These are phyloP conservation scores for Acleris sparsana DNA, from an alignment of 2,888 invertebrate species.

Conservation along the genomic window DNA sequence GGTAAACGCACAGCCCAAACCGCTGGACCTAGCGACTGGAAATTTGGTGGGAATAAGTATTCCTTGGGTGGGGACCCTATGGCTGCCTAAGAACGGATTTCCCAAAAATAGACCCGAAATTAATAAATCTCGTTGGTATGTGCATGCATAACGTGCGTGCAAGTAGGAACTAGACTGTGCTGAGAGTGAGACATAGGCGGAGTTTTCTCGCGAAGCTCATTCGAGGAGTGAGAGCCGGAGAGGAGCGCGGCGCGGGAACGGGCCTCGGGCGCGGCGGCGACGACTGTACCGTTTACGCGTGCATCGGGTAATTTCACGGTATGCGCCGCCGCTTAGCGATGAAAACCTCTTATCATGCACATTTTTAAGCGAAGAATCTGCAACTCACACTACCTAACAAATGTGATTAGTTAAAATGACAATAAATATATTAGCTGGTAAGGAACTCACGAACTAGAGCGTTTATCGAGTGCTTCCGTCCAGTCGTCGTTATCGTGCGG, in stretches of 20 bases:
- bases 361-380: constrained; percentile 57
- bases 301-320: constrained; percentile 70
- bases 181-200: too few species aligned
- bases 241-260: background rate
- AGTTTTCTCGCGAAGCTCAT: too few species aligned
- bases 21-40: too few species aligned
- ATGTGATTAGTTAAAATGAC: constrained; percentile 70
- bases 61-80: too few species aligned
- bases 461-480: constrained; percentile 70
- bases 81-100: too few species aligned
- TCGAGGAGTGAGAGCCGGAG: too few species aligned
- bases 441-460: constrained; percentile 56
- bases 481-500: constrained; percentile 54
- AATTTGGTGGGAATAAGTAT: too few species aligned
- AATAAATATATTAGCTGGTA: constrained; percentile 61
- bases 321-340: constrained; percentile 54
- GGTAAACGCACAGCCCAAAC: too few species aligned
- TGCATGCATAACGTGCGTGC: too few species aligned
- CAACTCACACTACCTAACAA: constrained; percentile 64
- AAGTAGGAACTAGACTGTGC: too few species aligned
- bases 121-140: too few species aligned
- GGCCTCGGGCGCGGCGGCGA: constrained; percentile 41
- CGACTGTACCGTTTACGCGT: constrained; percentile 42
- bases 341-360: constrained; percentile 66
- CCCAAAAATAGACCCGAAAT: too few species aligned